phyloP scores from a whole-genome alignment of 2,888 invertebrate species.

The Cheilosia vernalis region DNA sequence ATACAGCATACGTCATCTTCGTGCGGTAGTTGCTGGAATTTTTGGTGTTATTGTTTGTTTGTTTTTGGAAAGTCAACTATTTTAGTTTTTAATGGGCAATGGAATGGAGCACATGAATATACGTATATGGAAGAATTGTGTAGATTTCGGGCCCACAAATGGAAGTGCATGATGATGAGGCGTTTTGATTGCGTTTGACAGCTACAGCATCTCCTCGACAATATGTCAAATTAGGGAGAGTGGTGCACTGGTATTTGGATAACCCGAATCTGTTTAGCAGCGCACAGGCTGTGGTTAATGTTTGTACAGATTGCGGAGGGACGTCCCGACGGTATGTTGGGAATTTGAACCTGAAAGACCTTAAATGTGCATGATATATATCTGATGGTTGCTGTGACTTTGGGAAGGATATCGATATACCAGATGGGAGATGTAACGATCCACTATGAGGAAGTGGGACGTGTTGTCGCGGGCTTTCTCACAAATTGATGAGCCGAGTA shows the following conservation, averaged over 20 bases:
- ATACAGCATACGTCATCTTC: slow-evolving; percentile 43
- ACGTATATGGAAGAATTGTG: not conserved
- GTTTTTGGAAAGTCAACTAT: slow-evolving; percentile 74
- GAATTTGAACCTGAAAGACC: slow-evolving; percentile 66
- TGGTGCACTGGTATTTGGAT: slow-evolving; percentile 71
- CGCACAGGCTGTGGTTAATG: slow-evolving; percentile 40
- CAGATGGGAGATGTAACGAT: slow-evolving; percentile 64
- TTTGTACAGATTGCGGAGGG: slow-evolving; percentile 58
- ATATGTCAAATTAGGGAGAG: slow-evolving; percentile 74
- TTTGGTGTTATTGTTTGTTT: slow-evolving; percentile 69
- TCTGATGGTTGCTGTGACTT: slow-evolving; percentile 38
- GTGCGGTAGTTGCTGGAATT: slow-evolving; percentile 60
- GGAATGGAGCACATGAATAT: slow-evolving; percentile 34
- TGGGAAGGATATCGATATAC: slow-evolving; percentile 66
- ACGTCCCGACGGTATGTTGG: slow-evolving; percentile 12
- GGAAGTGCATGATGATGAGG: slow-evolving; percentile 68
- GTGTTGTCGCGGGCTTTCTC: slow-evolving; percentile 10
- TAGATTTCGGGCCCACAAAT: slow-evolving; percentile 55
- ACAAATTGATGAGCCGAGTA: slow-evolving; percentile 21
- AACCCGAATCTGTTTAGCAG: slow-evolving; percentile 68
- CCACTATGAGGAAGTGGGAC: slow-evolving; percentile 43
- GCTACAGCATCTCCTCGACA: slow-evolving; percentile 74
- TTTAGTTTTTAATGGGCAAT: slow-evolving; percentile 67
- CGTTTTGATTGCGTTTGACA: slow-evolving; percentile 72
- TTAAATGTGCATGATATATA: slow-evolving; percentile 61